These are phyloP conservation scores for Cryptophagus acutangulus DNA, from an alignment of 2,888 invertebrate species.

Conservation along the genomic window DNA sequence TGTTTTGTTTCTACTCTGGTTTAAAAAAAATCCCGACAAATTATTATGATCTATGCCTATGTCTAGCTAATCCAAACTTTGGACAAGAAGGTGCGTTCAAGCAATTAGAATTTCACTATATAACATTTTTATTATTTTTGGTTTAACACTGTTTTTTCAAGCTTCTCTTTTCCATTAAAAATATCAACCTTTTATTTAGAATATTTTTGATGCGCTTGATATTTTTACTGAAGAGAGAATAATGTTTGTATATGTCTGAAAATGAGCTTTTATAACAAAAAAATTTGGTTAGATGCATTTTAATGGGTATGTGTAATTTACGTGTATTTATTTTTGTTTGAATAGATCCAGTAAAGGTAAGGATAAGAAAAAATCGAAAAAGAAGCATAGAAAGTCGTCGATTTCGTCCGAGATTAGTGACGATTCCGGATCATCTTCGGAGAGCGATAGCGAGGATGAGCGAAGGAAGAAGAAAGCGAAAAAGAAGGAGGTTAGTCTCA, in stretches of 20 bases:
- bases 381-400: slow-evolving; percentile 36
- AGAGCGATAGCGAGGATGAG: slow-evolving; percentile 46
- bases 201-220: neutral
- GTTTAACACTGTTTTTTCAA: slow-evolving; percentile 15
- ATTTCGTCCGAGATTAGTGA: slow-evolving; percentile 36
- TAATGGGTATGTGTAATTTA: slow-evolving; percentile 3
- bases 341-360: slow-evolving; percentile 41
- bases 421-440: slow-evolving; percentile 35
- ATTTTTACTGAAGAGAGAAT: too few species aligned
- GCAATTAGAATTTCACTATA: slow-evolving; percentile 29
- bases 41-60: slow-evolving; percentile 40
- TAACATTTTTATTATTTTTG: slow-evolving; percentile 1
- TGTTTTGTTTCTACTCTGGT: slow-evolving; percentile 28
- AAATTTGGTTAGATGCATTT: neutral
- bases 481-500: slow-evolving; percentile 48
- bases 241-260: slow-evolving; percentile 13
- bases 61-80: slow-evolving; percentile 43
- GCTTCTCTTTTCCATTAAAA: slow-evolving; percentile 1
- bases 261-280: slow-evolving; percentile 4
- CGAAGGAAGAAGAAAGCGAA: slow-evolving; percentile 49
- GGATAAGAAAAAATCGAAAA: slow-evolving; percentile 45
- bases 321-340: slow-evolving; percentile 8
- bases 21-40: slow-evolving; percentile 18
- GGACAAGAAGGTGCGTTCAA: slow-evolving; percentile 46
- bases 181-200: neutral